Evolutionary conservation across 2,113 vertebrate species (phyloP).

Genomic region (Aldabrachelys gigantea): DNA sequence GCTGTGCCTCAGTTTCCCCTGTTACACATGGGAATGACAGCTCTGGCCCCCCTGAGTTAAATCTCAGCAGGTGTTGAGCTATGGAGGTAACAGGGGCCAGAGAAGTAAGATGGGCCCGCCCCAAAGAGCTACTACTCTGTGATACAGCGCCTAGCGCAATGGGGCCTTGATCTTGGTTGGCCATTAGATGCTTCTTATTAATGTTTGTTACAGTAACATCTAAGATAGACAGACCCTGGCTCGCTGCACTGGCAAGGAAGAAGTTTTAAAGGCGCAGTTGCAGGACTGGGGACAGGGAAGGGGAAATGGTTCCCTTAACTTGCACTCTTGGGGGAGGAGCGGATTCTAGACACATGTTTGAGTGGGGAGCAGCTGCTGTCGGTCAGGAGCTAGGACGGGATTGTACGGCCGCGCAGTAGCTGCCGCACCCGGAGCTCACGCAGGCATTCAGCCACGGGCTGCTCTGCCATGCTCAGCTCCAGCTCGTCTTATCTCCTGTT

Average conservation of each 20-base stretch:
- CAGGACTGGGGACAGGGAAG: background rate
- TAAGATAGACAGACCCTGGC: background rate
- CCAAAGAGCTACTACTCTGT: background rate
- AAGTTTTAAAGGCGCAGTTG: background rate
- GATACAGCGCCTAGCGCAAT: background rate
- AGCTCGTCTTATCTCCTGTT: background rate
- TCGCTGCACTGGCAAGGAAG: background rate
- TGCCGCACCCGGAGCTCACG: fast-evolving
- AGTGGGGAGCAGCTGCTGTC: background rate
- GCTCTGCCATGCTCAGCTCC: background rate
- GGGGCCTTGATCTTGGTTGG: too few relatives aligned
- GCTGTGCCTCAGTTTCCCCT: background rate
- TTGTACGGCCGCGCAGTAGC: background rate
- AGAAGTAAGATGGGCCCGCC: background rate
- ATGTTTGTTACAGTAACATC: background rate
- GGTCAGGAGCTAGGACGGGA: background rate
- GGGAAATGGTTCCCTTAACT: background rate
- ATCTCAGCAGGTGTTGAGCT: background rate
- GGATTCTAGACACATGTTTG: background rate
- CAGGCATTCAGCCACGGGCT: background rate
- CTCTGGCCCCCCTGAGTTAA: background rate
- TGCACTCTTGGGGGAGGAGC: background rate
- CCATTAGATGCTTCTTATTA: background rate
- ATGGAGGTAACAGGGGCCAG: background rate
- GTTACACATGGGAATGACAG: background rate